Base-by-base conservation (phyloP, 2,888 invertebrate genomes). In the Brachypalpus laphriformis region DNA sequence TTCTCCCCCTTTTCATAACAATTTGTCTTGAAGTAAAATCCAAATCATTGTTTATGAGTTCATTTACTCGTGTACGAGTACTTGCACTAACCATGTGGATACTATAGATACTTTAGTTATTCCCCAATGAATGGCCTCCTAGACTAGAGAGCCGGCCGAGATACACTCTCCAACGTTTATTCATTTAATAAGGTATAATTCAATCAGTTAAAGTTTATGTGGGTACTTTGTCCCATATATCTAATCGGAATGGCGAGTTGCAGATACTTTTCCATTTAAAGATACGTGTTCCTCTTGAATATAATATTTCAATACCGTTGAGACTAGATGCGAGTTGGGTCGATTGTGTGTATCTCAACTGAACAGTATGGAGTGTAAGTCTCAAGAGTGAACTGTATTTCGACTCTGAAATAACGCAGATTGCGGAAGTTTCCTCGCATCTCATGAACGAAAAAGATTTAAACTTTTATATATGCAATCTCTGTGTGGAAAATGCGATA, bases 161-260 rank as follows among this genome's bases (percentile, higher is more conserved):
- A 42, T 61, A 34, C 65, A 8, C 34, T 34, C 34, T 31, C 31
- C 63, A 74, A 66, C 59, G 61, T 80, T 80, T 56, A 70, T 83
- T 83, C 63, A 80, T 75, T 74, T 83, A 83, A 80, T 80, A 83
- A 83, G 83, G 70, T 83, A 80, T 83, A 83, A 83, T 83, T 83
- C 83, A 83, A 83, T 83, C 83, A 83, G 83, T 83, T 75, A 80
- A 83, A 83, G 80, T 83, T 80, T 83, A 83, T 83, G 68, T 80
- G 83, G 56, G 83, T 80, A 70, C 74, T 74, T 83, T 83, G 83
- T 75, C 74, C 83, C 80, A 83, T 80, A 80, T 83, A 83, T 78
- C 68, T 74, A 80, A 68, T 71, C 77, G 20, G 57, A 72, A 66
- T 74, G 78, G 42, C 31, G 68, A 80, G 68, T 51, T 80, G 63